These are phyloP conservation scores for Setipinna tenuifilis DNA, from an alignment of 2,797 vertebrate genomes.

Conservation along the genomic window DNA sequence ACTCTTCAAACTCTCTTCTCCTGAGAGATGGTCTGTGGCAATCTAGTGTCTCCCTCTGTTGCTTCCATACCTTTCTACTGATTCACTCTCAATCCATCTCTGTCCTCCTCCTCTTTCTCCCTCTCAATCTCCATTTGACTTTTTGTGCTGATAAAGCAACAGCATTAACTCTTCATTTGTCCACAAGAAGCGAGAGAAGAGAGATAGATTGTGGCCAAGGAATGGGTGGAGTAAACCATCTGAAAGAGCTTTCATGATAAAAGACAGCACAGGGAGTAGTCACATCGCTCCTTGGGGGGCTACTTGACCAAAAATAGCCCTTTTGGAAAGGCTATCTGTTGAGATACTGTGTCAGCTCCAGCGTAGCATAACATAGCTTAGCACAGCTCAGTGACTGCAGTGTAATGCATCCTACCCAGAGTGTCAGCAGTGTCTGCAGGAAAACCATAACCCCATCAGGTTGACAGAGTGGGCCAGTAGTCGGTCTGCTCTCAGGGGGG, in stretches of 20 bases:
- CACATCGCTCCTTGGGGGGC: not conserved
- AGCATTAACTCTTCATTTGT: not conserved
- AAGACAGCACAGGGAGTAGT: not conserved
- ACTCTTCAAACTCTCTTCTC: not conserved
- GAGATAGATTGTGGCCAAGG: not conserved
- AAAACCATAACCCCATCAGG: slow-evolving; percentile 7
- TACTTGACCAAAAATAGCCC: not conserved
- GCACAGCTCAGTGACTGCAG: not conserved
- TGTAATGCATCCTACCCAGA: not conserved
- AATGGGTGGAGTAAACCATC: too few species aligned
- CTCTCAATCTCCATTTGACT: slow-evolving; percentile 15
- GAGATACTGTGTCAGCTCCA: not conserved
- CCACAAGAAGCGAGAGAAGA: not conserved
- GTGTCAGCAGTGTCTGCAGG: not conserved
- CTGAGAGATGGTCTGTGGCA: not conserved
- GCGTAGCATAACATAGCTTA: not conserved
- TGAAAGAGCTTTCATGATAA: not conserved
- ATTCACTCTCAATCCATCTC: slow-evolving; percentile 21
- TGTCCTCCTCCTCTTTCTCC: not conserved
- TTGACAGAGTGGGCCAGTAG: not conserved
- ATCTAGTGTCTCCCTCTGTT: not conserved
- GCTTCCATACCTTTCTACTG: not conserved
- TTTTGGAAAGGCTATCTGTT: not conserved
- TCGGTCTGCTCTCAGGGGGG: not conserved
- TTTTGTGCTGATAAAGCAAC: not conserved